Percentiles rank a stretch among this genome's conserved stretches.
These are phyloP conservation scores for Uropetala carovei DNA, from an alignment of 2,888 invertebrate species.

Conservation along the genomic window DNA sequence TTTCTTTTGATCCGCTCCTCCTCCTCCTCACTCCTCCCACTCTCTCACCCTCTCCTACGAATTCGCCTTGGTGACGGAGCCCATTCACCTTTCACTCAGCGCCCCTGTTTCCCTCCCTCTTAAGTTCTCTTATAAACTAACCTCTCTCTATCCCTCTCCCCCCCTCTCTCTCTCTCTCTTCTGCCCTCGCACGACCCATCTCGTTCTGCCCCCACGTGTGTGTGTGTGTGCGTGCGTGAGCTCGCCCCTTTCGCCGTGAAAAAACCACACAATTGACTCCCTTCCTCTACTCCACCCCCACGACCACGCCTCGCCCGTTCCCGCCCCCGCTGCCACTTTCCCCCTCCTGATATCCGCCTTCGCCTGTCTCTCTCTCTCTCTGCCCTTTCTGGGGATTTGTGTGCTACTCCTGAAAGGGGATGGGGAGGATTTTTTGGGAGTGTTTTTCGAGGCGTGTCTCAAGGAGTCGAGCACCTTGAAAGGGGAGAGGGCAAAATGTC, in stretches of 20 bases:
- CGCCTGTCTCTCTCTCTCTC: background rate
- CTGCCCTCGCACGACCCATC: background rate
- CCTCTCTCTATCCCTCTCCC: background rate
- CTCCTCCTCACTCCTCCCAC: background rate
- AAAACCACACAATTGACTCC: conserved; percentile 11
- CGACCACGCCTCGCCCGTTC: background rate
- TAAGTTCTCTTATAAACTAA: background rate
- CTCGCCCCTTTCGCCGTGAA: background rate
- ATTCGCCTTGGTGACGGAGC: background rate
- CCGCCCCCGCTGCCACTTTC: background rate
- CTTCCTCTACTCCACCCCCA: background rate
- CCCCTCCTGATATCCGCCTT: conserved; percentile 1
- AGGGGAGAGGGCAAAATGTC: no score
- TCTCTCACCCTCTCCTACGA: background rate
- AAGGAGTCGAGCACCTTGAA: no score
- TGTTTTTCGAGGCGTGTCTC: background rate
- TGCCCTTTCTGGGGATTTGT: background rate
- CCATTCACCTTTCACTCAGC: conserved; percentile 56
- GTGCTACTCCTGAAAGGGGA: background rate
- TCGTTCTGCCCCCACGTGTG: background rate
- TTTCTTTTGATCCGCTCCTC: conserved; percentile 42
- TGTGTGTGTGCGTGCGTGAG: no score
- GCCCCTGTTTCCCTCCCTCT: background rate
- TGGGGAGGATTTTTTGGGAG: background rate
- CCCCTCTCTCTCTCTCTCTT: background rate